Evolutionary conservation across 2,888 invertebrate genomes (phyloP), one percentile per base, ranked within the genome.

Genomic region (Criorhina ranunculi): DNA sequence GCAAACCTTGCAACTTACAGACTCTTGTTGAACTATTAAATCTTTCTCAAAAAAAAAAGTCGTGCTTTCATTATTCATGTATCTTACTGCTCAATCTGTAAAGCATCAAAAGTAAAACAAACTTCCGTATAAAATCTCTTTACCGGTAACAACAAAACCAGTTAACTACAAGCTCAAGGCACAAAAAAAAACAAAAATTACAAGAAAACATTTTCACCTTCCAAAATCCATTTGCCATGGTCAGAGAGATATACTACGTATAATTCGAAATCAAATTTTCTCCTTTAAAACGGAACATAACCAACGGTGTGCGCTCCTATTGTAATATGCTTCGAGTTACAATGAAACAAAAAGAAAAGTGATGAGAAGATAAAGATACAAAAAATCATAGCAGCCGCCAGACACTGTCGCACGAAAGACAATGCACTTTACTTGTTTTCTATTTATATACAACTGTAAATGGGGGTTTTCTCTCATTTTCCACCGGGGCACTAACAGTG

Each of bases 351-450:
- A 19, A 46, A 46, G 35, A 35, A 69, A 24, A 24, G 57, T 57
- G 69, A 46, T 9, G 55, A 35, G 57, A 35, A n/a, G 35, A 35
- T 11, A 19, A 59, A 29, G 29, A 46, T n/a, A 35, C 44, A 35
- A 53, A 19, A 64, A 24, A 8, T 46, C 17, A 12, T 15, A 8
- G 19, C 62, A 19, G 6, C 40, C 12, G 12, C 33, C 19, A 69
- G 67, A 44, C 42, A 62, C 53, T 51, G 73, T 55, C 62, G 35
- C 62, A 46, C 17, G 51, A 49, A 76, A 66, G 57, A 66, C 76
- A 76, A 76, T 76, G 66, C 66, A 55, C 75, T 75, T 64, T 40
- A 19, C 73, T 66, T 66, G 57, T 57, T 64, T 19, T 66, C 35
- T 55, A 19, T 60, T 33, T 35, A 15, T 17, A 33, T 15, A 12